Conservation (phyloP, 1,140 invertebrate genomes). For the Spodoptera litura region DNA sequence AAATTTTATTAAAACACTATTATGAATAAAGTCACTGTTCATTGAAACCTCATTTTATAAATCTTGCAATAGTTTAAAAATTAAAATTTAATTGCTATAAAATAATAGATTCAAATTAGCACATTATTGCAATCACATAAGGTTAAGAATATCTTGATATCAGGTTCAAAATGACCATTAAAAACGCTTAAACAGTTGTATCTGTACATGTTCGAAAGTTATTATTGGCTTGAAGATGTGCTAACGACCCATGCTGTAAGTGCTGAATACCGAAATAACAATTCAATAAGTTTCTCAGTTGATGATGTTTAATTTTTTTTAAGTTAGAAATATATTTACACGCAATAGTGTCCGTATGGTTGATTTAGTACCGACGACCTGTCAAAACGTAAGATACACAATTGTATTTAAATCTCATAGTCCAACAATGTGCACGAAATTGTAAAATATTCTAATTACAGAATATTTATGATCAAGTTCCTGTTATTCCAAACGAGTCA, state of each 20-base stretch:
- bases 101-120: background rate
- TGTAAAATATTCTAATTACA: background rate
- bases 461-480: background rate
- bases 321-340: too few species aligned
- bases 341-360: too few species aligned
- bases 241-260: background rate
- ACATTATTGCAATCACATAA: too few species aligned
- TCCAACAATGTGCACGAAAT: slow-evolving; percentile 4
- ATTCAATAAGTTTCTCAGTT: background rate
- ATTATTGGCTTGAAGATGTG: background rate
- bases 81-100: background rate
- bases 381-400: too few species aligned
- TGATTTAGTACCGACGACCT: too few species aligned
- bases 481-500: background rate
- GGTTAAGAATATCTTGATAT: too few species aligned
- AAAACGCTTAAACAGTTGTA: background rate
- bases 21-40: background rate
- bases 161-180: too few species aligned
- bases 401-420: too few species aligned
- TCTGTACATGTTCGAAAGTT: slow-evolving; percentile 13
- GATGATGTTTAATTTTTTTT: too few species aligned
- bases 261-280: background rate
- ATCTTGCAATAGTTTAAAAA: too few species aligned
- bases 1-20: background rate
- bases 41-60: background rate